Conservation (phyloP, 2,113 vertebrate genomes). For the Tricholaema leucomelas region DNA sequence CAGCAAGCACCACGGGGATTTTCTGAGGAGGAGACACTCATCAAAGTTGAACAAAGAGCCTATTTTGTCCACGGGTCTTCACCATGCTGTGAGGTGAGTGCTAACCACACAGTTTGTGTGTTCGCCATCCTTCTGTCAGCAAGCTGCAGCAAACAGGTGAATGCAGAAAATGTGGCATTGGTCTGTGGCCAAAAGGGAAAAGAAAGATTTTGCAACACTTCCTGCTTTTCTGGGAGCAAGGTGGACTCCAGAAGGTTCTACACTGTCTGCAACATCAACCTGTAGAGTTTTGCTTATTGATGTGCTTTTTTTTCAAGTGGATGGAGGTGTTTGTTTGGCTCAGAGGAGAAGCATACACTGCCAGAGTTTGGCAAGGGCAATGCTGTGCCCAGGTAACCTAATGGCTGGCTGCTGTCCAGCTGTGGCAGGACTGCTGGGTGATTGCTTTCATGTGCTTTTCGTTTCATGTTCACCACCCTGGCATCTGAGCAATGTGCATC, state of each 20-base stretch:
- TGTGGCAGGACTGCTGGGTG: neutral
- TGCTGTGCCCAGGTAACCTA: neutral
- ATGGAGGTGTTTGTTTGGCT: neutral
- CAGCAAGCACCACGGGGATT: neutral
- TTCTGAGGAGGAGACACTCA: neutral
- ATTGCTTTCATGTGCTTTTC: conserved; percentile 1
- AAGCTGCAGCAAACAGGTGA: neutral
- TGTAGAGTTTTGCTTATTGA: neutral
- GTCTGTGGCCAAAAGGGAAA: neutral
- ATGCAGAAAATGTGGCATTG: neutral
- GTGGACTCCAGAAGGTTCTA: neutral
- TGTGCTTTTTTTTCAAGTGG: neutral
- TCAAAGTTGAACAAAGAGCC: neutral
- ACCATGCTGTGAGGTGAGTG: neutral
- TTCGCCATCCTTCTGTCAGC: neutral
- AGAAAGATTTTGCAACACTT: neutral
- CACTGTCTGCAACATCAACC: neutral
- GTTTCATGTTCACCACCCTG: neutral
- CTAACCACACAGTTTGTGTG: neutral
- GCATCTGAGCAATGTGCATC: neutral
- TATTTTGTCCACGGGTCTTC: neutral
- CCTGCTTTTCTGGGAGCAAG: neutral
- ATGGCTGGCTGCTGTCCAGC: neutral
- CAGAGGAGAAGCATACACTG: neutral
- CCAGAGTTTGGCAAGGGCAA: neutral